phyloP scores from a whole-genome alignment of 1,140 invertebrate species.

The Lepidurus packardi region DNA sequence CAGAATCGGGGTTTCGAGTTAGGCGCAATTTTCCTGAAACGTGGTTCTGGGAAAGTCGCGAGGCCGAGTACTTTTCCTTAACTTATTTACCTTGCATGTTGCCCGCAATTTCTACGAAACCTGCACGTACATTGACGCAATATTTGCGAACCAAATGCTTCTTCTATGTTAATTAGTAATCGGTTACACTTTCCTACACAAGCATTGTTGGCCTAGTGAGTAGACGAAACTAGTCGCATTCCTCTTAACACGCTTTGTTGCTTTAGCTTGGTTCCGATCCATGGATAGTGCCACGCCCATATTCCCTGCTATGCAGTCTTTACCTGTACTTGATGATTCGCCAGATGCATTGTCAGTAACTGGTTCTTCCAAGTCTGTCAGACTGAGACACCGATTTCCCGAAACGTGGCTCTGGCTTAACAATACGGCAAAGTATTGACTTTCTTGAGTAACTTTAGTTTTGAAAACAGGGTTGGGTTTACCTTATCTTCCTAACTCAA shows the following conservation, averaged over 20 bases:
- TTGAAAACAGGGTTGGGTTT: not conserved
- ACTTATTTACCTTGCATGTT: not conserved
- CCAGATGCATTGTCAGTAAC: not conserved
- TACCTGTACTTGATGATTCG: not conserved
- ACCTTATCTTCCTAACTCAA: not conserved
- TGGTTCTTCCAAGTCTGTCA: constrained; percentile 20
- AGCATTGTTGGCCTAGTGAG: no score
- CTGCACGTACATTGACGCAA: not conserved
- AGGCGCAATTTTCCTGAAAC: constrained; percentile 59
- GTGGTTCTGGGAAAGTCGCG: constrained; percentile 54
- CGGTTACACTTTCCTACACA: no score
- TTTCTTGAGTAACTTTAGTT: not conserved
- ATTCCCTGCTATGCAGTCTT: constrained; percentile 23
- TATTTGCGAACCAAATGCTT: not conserved
- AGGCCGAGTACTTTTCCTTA: constrained; percentile 5
- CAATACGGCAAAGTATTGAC: constrained; percentile 24
- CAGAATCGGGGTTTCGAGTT: constrained; percentile 40
- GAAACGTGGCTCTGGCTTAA: constrained; percentile 34
- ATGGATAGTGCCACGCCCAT: constrained; percentile 6
- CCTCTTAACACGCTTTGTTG: not conserved
- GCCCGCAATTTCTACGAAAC: not conserved
- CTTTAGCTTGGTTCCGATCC: constrained; percentile 16
- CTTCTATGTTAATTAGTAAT: no score
- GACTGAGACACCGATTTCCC: constrained; percentile 30
- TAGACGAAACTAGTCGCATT: no score